phyloP scores from a whole-genome alignment of 2,797 vertebrate species.

The Lepilemur ruficaudatus region DNA sequence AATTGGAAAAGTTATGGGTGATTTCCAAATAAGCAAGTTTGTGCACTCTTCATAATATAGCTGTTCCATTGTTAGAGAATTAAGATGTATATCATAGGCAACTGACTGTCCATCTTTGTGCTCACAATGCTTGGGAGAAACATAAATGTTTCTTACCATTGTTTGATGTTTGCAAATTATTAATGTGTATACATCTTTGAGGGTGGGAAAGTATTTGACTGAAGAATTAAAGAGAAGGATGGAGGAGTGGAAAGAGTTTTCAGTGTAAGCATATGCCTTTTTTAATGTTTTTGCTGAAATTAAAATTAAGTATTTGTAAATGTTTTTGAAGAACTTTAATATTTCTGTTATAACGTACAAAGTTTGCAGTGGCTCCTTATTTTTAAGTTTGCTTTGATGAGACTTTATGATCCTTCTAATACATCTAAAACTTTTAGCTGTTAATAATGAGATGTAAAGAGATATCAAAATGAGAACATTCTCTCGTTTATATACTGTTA shows the following conservation, averaged over 20 bases:
- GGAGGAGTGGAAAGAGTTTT: conserved; percentile 14
- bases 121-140: conserved; percentile 20
- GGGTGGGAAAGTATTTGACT: conserved; percentile 9
- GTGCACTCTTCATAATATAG: background rate
- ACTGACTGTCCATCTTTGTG: background rate
- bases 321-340: conserved; percentile 23
- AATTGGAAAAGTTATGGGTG: conserved; percentile 42
- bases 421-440: background rate
- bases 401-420: background rate
- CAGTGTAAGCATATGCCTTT: background rate
- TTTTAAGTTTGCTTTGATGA: conserved; percentile 2
- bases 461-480: background rate
- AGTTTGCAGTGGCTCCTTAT: background rate
- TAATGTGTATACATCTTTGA: conserved; percentile 30
- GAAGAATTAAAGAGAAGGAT: conserved; percentile 23
- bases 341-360: background rate
- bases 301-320: conserved; percentile 28
- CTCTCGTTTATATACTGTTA: background rate
- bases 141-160: conserved; percentile 11
- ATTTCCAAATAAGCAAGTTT: conserved; percentile 54
- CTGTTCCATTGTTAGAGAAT: conserved; percentile 28
- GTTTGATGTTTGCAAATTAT: conserved; percentile 52
- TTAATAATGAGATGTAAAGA: background rate
- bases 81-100: conserved; percentile 38
- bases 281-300: background rate